Evolutionary conservation across 2,888 invertebrate genomes (phyloP).

Genomic region (Aspidiotus destructor): DNA sequence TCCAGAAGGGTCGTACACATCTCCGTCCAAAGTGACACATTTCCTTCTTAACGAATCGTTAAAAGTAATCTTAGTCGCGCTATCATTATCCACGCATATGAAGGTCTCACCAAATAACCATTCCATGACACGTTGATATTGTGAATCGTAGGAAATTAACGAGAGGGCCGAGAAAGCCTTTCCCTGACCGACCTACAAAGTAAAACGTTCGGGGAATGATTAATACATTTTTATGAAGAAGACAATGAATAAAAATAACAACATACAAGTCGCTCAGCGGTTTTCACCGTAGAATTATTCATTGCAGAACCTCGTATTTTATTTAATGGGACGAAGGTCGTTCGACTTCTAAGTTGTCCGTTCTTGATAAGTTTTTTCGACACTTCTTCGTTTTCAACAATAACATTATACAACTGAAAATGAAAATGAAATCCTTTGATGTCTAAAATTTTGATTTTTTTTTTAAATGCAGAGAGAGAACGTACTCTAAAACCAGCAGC

Average conservation of each 20-base stretch:
- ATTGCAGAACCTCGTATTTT: slow-evolving; percentile 59
- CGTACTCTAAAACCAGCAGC: slow-evolving; percentile 74
- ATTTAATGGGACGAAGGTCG: slow-evolving; percentile 85
- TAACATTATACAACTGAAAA: slow-evolving; percentile 74
- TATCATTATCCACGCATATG: slow-evolving; percentile 69
- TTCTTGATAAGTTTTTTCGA: slow-evolving; percentile 73
- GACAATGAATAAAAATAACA: neutral
- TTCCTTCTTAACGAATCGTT: slow-evolving; percentile 56
- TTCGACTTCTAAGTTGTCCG: slow-evolving; percentile 67
- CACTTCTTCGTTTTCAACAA: slow-evolving; percentile 76
- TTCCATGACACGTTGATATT: slow-evolving; percentile 65
- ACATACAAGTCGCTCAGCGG: slow-evolving; percentile 61
- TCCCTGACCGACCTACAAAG: slow-evolving; percentile 28
- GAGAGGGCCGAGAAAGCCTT: slow-evolving; percentile 66
- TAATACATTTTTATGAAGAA: neutral
- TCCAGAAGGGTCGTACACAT: slow-evolving; percentile 83
- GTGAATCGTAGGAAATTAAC: slow-evolving; percentile 59
- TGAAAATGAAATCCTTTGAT: slow-evolving; percentile 19
- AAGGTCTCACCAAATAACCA: slow-evolving; percentile 81
- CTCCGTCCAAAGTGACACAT: slow-evolving; percentile 83
- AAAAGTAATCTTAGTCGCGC: slow-evolving; percentile 72
- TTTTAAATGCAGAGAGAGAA: slow-evolving; percentile 33
- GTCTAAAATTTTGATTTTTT: neutral
- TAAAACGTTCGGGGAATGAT: neutral
- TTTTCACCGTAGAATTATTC: slow-evolving; percentile 48